Conservation (phyloP, 2,113 vertebrate genomes). For the Corapipo altera region DNA sequence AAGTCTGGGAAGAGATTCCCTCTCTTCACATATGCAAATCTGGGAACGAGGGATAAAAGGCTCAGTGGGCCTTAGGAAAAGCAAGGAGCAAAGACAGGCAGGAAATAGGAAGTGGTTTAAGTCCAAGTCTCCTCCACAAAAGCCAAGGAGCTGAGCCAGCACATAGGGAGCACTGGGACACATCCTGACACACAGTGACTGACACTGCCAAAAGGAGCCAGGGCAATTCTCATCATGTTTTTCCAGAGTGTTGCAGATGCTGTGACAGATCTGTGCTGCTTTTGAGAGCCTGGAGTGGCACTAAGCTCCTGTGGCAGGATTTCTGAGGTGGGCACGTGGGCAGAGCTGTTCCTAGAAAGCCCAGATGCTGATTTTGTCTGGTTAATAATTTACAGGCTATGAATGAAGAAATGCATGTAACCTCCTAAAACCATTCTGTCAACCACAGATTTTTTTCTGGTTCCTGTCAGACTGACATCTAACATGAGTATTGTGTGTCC, state of each 20-base stretch:
- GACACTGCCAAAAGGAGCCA: background rate
- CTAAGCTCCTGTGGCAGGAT: background rate
- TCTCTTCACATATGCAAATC: background rate
- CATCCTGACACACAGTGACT: background rate
- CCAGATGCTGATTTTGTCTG: background rate
- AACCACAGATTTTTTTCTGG: background rate
- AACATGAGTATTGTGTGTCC: background rate
- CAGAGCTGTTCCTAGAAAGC: constrained; percentile 8
- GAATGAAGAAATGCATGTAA: background rate
- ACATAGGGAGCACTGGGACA: background rate
- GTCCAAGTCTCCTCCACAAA: background rate
- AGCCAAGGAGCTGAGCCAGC: background rate
- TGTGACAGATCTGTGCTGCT: accelerated
- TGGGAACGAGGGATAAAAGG: background rate
- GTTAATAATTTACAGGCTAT: background rate
- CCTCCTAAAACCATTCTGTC: background rate
- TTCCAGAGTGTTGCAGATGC: background rate
- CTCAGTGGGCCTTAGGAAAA: background rate
- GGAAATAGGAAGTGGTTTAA: constrained; percentile 5
- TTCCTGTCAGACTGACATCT: background rate
- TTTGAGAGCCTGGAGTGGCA: accelerated
- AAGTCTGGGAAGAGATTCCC: background rate
- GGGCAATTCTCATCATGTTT: background rate
- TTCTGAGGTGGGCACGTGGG: background rate
- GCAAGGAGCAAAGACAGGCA: background rate